Evolutionary conservation across 2,113 vertebrate species (phyloP).

Genomic region (Bombycilla garrulus): DNA sequence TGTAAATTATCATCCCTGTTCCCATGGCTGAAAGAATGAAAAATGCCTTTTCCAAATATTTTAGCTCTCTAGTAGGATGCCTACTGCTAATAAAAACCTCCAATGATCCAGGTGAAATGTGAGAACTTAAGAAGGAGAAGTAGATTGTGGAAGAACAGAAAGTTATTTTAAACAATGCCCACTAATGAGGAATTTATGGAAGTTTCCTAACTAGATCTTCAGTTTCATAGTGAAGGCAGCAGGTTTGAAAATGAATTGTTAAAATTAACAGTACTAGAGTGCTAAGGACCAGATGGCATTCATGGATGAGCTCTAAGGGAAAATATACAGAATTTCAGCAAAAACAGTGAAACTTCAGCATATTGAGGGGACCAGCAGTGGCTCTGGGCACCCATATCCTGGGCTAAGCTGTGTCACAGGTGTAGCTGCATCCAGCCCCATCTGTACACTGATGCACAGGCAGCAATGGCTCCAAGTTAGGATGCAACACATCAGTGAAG

Average conservation of each 20-base stretch:
- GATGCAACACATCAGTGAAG: neutral
- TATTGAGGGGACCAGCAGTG: neutral
- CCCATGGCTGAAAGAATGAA: neutral
- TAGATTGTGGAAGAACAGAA: neutral
- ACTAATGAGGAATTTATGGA: neutral
- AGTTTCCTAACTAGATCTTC: neutral
- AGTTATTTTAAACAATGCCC: neutral
- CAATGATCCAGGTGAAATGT: neutral
- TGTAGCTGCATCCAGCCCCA: neutral
- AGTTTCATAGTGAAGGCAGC: neutral
- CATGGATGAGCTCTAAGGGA: neutral
- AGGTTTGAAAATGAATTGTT: neutral
- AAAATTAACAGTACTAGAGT: neutral
- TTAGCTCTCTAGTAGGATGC: neutral
- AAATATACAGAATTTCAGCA: neutral
- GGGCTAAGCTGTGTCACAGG: neutral
- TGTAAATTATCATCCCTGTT: neutral
- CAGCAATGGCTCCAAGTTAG: neutral
- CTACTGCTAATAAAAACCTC: neutral
- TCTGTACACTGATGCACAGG: neutral
- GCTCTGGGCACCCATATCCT: neutral
- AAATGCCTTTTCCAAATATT: neutral
- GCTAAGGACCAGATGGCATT: neutral
- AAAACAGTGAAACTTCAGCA: neutral
- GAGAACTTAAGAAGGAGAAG: neutral